phyloP scores from a whole-genome alignment of 2,888 invertebrate species.

The Scaptodrosophila latifasciaeformis region DNA sequence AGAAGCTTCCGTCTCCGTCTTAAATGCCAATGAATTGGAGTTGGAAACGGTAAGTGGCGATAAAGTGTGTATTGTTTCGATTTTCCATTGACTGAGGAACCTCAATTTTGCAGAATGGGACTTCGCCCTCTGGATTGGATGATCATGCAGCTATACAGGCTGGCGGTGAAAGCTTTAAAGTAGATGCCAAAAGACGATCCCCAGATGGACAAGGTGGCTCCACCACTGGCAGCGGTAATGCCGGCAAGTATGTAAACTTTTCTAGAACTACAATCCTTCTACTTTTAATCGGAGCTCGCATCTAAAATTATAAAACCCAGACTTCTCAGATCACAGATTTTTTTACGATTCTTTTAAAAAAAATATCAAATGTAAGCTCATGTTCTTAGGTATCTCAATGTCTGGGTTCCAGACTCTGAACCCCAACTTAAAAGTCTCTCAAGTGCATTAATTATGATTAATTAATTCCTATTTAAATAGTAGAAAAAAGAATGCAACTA shows the following conservation, averaged over 20 bases:
- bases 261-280: too few relatives aligned
- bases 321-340: too few relatives aligned
- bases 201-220: conserved; percentile 71
- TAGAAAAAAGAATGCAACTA: too few relatives aligned
- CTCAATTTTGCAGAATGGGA: conserved; percentile 75
- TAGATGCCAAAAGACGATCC: conserved; percentile 65
- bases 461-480: too few relatives aligned
- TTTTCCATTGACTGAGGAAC: conserved; percentile 79
- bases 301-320: too few relatives aligned
- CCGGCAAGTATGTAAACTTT: conserved; percentile 48
- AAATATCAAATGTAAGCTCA: too few relatives aligned
- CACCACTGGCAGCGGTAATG: conserved; percentile 60
- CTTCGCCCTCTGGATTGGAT: conserved; percentile 19
- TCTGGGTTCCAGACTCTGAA: neutral
- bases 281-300: too few relatives aligned
- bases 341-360: too few relatives aligned
- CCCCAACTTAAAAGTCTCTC: too few relatives aligned
- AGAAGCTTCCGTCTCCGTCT: conserved; percentile 73
- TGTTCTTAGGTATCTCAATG: too few relatives aligned
- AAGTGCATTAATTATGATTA: too few relatives aligned
- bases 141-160: conserved; percentile 26
- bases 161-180: conserved; percentile 47
- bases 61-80: conserved; percentile 76
- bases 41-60: conserved; percentile 75
- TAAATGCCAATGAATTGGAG: conserved; percentile 47